Percentiles rank a stretch among this genome's conserved stretches.
phyloP scores from a whole-genome alignment of 2,113 vertebrate species.

The Corapipo altera region DNA sequence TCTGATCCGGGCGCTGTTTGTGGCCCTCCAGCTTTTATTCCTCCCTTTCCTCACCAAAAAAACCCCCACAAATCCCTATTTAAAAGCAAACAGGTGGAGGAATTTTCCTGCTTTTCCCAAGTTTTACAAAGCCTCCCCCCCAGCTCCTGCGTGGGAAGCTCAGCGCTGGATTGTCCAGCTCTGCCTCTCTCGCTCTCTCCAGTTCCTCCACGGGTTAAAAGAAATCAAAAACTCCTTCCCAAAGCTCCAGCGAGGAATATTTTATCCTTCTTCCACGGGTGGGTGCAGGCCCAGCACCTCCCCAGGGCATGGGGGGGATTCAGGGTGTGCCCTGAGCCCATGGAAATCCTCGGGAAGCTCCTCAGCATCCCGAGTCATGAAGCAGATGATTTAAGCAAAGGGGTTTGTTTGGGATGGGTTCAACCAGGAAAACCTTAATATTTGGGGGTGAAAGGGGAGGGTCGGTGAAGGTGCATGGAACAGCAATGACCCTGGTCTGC shows the following conservation, averaged over 20 bases:
- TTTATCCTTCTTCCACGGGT: not conserved
- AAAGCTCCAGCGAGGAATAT: not conserved
- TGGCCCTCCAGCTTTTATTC: accelerated
- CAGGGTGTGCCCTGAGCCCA: not conserved
- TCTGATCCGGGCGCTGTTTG: accelerated
- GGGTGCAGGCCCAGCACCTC: too few species aligned
- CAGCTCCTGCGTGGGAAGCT: not conserved
- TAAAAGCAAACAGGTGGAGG: not conserved
- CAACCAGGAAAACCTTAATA: not conserved
- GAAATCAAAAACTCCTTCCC: not conserved
- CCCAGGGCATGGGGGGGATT: accelerated
- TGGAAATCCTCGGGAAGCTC: accelerated
- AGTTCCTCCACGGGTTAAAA: not conserved
- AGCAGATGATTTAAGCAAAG: not conserved
- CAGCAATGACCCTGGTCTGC: accelerated
- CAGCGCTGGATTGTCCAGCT: accelerated
- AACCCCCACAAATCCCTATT: too few species aligned
- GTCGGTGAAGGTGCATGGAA: accelerated
- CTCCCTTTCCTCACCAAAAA: too few species aligned
- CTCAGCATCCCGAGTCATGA: not conserved
- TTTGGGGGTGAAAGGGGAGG: not conserved
- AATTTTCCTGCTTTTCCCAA: not conserved
- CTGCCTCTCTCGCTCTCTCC: accelerated
- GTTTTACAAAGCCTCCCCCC: not conserved
- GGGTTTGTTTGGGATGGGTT: not conserved